Evolutionary conservation across 2,113 vertebrate genomes (phyloP).

Genomic region (Garra rufa): DNA sequence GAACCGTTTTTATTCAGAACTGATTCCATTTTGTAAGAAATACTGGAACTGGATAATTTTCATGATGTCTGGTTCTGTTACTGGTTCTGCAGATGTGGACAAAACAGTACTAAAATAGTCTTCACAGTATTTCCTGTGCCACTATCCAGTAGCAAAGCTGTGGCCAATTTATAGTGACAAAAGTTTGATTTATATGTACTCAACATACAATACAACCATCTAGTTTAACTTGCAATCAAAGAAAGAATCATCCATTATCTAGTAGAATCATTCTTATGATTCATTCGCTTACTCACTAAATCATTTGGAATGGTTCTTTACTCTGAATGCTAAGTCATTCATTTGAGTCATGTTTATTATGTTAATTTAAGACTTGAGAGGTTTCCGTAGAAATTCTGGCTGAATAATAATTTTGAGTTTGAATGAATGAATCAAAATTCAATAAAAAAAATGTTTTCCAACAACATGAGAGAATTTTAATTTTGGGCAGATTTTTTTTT

Average conservation of each 20-base stretch:
- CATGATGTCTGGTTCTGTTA: not conserved
- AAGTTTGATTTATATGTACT: not conserved
- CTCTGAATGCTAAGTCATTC: not conserved
- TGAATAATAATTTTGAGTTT: not conserved
- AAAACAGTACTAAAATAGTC: not conserved
- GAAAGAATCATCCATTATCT: not conserved
- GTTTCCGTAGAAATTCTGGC: not conserved
- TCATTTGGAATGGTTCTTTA: not conserved
- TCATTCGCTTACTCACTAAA: not conserved
- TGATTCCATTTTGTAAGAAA: not conserved
- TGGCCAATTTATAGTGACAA: not conserved
- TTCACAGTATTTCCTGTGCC: not conserved
- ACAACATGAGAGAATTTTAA: too few relatives aligned
- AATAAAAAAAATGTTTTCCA: too few relatives aligned
- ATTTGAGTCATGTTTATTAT: not conserved
- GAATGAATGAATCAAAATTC: not conserved
- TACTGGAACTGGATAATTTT: not conserved
- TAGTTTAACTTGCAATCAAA: not conserved
- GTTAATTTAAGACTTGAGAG: not conserved
- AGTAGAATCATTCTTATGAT: not conserved
- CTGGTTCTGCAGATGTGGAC: not conserved
- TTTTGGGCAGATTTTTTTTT: too few relatives aligned
- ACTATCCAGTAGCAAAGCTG: not conserved
- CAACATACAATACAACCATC: not conserved
- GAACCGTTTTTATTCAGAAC: constrained; percentile 1